Evolutionary conservation across 2,113 vertebrate genomes (phyloP), one percentile per base, ranked within the genome.

Genomic region (Phodopus roborovskii): DNA sequence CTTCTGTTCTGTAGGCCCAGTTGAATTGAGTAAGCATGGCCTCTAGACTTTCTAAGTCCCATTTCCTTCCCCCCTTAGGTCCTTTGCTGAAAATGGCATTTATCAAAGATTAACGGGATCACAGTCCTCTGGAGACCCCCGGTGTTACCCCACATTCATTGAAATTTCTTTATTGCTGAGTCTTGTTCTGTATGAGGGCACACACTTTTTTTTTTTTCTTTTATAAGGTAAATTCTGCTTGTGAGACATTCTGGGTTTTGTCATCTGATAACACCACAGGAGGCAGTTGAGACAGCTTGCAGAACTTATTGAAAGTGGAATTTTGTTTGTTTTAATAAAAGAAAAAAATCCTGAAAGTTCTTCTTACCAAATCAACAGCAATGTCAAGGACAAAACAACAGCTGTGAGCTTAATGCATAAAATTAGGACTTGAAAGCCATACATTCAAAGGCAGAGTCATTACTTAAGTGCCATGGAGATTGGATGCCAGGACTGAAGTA

Each of bases 281-380:
- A 85, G 71, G 68, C 50, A 79, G 58, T 94, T 96, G 82, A 96
- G 64, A 97, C 4, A 92, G 58, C 36, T 96, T 90, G 45, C 79
- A 96, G 73, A 96, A 92, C 90, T 94, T 94, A 82, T 84, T 75
- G 45, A 92, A 96, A 96, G 94, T 97, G 71, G 94, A 96, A 87
- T 97, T 96, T 97, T 96, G 78, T 96, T 97, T 97, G 71, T 96
- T 97, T 97, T 90, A 70, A 91, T 96, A 48, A 68, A 48, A 64
- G 58, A 95, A 77, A 97, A 85, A 96, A 90, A 60, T 62, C 81
- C 83, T 79, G n/a, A 70, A 92, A 93, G 93, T 97, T 94, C 96
- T 90, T 42, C 81, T 97, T 93, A 93, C 84, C 93, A 97, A 97
- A 94, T 96, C 91, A 97, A 85, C 77, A 70, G 71, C 71, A 93